Base-by-base conservation (phyloP, 1,140 invertebrate species). In the Aphis gossypii region DNA sequence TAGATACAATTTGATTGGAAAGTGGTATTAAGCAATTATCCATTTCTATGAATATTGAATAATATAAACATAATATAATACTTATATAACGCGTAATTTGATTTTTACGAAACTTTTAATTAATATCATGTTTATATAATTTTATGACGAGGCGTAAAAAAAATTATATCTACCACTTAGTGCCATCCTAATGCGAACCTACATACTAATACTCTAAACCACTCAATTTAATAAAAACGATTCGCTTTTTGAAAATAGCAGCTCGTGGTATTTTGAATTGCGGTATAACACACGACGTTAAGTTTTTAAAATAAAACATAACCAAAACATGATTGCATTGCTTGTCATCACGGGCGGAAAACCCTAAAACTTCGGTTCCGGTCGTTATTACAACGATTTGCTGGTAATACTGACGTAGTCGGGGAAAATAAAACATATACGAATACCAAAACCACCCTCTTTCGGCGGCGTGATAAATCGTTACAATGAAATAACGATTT, bases 401-500 rank as follows among this genome's bases (percentile, higher is more conserved):
- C 44, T 44, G 84, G 84, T 87, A 87, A 48, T 48, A 35, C 18
- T 87, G 46, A 51, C 18, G 30, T 48, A 1, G 46, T 35, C 9
- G 60, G n/a, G 60, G 60, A 86, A 86, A 87, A 87, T 54, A 38
- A 89, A 54, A 51, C n/a, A 46, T 25, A 2, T 44, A 38, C 23
- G 35, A 23, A 89, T 8, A 89, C 11, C n/a, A 54, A 54, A 54
- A n/a, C 46, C 86, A 87, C 84, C 86, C 86, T 48, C 86, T 48
- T 87, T 48, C 46, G 38, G 30, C 14, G 86, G 30, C 14, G 86
- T 51, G 46, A 89, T 54, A 89, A 48, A 89, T 89, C 87, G 87
- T 89, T 54, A n/a, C 54, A 54, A 89, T 54, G 87, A 54, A 89
- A 89, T 89, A 89, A 89, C 87, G n/a, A 89, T 89, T 89, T 89